Conservation (phyloP, 1,140 invertebrate genomes). For the Homalodisca vitripennis region DNA sequence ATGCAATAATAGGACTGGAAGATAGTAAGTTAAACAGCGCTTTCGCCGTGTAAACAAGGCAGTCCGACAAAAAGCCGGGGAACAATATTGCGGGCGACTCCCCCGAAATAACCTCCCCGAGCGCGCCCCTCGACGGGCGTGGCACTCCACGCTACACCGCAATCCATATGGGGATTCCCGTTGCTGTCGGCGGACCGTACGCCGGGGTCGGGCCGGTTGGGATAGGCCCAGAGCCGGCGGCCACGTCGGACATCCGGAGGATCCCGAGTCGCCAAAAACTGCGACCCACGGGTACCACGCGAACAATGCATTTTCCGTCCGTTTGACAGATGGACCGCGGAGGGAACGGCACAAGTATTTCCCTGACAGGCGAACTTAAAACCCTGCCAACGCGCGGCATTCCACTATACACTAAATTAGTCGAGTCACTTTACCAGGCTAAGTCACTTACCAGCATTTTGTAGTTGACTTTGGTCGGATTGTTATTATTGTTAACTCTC, state of each 20-base stretch:
- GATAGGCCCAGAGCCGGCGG: no score
- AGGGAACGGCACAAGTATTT: not conserved
- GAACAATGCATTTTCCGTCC: not conserved
- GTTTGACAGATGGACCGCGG: not conserved
- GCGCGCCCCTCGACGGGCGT: constrained; percentile 8
- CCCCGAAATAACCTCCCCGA: constrained; percentile 19
- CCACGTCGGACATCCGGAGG: no score
- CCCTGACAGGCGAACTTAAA: constrained; percentile 2
- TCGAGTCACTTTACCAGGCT: not conserved
- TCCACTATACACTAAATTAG: not conserved
- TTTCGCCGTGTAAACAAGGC: not conserved
- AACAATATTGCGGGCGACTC: constrained; percentile 12
- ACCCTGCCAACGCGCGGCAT: not conserved
- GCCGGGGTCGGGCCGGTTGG: not conserved
- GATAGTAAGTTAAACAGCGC: not conserved
- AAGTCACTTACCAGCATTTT: constrained; percentile 15
- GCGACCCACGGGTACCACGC: not conserved
- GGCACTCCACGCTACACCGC: not conserved
- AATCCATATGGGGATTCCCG: constrained; percentile 10
- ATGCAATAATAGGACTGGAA: not conserved
- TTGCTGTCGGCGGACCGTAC: not conserved
- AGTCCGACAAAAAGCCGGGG: not conserved
- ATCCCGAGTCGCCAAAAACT: no score
- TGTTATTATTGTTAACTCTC: constrained; percentile 15
- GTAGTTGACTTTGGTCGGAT: constrained; percentile 17